Conservation (phyloP, 2,113 vertebrate species). For the Pseudonaja textilis region DNA sequence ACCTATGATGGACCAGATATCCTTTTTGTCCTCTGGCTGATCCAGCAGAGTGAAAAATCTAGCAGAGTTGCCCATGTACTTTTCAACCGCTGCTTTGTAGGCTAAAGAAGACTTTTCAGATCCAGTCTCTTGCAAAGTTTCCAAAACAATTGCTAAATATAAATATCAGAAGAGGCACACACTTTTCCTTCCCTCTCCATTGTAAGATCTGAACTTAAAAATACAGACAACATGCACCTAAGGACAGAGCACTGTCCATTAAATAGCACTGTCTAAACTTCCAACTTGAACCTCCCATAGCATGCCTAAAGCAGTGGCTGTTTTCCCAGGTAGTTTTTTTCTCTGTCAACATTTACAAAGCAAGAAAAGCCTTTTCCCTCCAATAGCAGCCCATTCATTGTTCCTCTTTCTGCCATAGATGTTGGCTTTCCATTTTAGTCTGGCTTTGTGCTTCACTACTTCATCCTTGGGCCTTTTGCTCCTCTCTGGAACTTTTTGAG, state of each 20-base stretch:
- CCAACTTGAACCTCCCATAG: neutral
- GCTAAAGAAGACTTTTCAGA: constrained; percentile 22
- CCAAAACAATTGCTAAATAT: constrained; percentile 42
- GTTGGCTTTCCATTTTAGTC: neutral
- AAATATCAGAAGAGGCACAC: constrained; percentile 23
- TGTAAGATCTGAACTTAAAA: neutral
- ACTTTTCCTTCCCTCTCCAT: constrained; percentile 8
- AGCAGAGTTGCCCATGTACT: constrained; percentile 38
- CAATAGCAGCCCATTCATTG: neutral
- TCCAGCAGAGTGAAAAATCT: constrained; percentile 35
- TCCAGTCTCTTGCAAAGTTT: constrained; percentile 42
- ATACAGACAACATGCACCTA: neutral
- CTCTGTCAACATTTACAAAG: neutral
- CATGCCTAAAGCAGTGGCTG: neutral
- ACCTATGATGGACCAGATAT: constrained; percentile 31
- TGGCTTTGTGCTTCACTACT: neutral
- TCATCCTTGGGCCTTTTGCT: neutral
- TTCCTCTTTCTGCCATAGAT: neutral
- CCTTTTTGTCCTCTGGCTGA: constrained; percentile 22
- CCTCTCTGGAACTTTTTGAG: neutral
- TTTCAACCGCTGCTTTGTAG: constrained; percentile 37
- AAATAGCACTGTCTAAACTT: neutral
- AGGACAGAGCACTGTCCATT: neutral
- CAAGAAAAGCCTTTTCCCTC: neutral
- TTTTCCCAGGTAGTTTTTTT: too few relatives aligned